These are phyloP conservation scores for Dendrocincla tyrannina DNA, from an alignment of 2,797 vertebrate species.

Conservation along the genomic window DNA sequence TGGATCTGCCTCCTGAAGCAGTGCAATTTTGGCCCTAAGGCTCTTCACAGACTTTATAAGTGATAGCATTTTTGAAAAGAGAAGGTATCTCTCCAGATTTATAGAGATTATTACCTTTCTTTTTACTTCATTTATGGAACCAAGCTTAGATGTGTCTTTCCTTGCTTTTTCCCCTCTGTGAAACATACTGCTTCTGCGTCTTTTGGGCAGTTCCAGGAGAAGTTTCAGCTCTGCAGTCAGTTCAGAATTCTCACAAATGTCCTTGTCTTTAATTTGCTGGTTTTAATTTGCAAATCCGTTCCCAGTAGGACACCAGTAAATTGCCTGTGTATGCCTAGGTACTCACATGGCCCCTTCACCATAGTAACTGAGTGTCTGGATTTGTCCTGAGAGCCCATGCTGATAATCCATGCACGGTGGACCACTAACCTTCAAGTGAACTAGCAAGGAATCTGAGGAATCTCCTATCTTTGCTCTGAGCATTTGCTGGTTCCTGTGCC, in stretches of 20 bases:
- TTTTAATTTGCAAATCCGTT: slow-evolving; percentile 44
- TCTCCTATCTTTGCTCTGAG: background rate
- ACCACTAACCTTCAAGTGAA: background rate
- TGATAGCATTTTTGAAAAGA: background rate
- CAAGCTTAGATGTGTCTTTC: background rate
- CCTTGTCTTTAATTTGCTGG: slow-evolving; percentile 23
- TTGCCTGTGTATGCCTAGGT: background rate
- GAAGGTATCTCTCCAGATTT: background rate
- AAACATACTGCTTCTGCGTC: background rate
- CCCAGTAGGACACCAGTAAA: background rate
- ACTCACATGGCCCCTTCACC: background rate
- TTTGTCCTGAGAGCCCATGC: background rate
- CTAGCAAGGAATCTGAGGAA: background rate
- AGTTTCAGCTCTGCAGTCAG: background rate
- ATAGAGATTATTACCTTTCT: background rate
- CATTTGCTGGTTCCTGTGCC: background rate
- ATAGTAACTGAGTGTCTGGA: background rate
- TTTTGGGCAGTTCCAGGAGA: background rate
- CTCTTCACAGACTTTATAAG: background rate
- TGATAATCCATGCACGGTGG: background rate
- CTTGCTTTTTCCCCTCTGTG: background rate
- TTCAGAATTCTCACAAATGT: background rate
- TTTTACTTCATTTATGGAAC: background rate
- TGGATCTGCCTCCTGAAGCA: background rate
- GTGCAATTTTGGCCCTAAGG: background rate